Conservation (phyloP, 2,797 vertebrate species). For the Sebastes alutus region DNA sequence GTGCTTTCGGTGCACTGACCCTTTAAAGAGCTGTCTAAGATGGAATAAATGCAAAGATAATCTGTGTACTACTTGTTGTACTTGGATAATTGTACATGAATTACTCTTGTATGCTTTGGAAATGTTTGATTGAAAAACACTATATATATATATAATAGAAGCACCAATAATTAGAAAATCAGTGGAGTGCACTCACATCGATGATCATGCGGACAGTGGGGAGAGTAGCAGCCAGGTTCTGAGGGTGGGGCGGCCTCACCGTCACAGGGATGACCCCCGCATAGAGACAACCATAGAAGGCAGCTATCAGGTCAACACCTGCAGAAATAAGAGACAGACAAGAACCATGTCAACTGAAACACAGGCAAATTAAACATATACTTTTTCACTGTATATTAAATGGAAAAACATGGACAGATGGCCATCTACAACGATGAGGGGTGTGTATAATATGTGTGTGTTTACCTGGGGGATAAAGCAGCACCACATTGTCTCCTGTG, state of each 20-base stretch:
- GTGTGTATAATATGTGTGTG: slow-evolving; percentile 13
- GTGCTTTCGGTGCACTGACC: not conserved
- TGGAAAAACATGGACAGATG: not conserved
- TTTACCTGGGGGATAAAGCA: slow-evolving; percentile 96
- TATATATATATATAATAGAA: not conserved
- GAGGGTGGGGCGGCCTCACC: slow-evolving; percentile 94
- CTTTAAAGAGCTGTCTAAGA: not conserved
- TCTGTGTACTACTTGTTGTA: not conserved
- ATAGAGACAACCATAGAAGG: slow-evolving; percentile 97
- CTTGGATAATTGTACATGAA: not conserved
- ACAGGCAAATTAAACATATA: not conserved
- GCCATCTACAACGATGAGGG: fast-evolving
- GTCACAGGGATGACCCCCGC: slow-evolving; percentile 96
- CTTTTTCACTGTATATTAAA: not conserved
- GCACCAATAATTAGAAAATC: not conserved
- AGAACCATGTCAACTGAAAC: not conserved
- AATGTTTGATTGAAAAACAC: not conserved
- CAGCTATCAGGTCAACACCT: slow-evolving; percentile 90
- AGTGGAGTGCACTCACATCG: slow-evolving; percentile 74
- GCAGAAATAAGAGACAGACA: not conserved
- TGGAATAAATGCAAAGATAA: not conserved
- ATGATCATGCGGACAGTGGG: slow-evolving; percentile 99
- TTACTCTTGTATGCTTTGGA: not conserved
- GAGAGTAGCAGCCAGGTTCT: slow-evolving; percentile 94
- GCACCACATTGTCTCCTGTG: slow-evolving; percentile 97